Evolutionary conservation across 1,140 invertebrate genomes (phyloP), one percentile per base, ranked within the genome.

Genomic region (Drosophila varians): DNA sequence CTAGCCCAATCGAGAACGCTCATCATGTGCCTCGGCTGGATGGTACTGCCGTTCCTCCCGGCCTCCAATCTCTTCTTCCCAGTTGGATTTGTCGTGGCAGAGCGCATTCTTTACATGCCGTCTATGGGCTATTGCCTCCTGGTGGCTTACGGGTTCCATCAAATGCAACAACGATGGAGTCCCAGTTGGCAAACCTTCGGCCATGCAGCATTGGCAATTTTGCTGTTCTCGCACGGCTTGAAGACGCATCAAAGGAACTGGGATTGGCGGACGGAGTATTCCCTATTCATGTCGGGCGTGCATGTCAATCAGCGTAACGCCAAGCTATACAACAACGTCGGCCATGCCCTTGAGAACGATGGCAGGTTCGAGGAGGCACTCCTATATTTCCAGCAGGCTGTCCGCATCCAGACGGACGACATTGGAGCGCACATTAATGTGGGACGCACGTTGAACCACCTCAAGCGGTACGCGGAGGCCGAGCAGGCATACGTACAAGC

Each of bases 101-200:
- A 99, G 92, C 93, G 98, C 77, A 96, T 99, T 28, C 93, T 99
- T 0, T 99, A 99, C 91, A 97, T 98, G 92, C 98, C 98, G 3
- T 99, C 98, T 1, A 98, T 99, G 96, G 98, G 98, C 7, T 99
- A 98, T 92, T 99, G 97, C 89, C 94, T 99, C 90, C 92, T 99
- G 2, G 93, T 99, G 1, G 97, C 96, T 3, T 96, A 97, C 73
- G 97, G 97, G 3, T 94, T 92, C 92, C 82, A 90, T 43, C 77
- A 93, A 14, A 61, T 94, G 0, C 60, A 66, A 11, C 53, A 34
- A 2, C 43, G 56, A 0, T 52, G 42, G 3, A 31, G 34, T 11
- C 28, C 9, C 14, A 91, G 90, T 83, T 65, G 66, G 45, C 28
- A 31, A 0, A 53, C 40, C n/a, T 1, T 84, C 11, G 62, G 94